Conservation (phyloP, 2,888 invertebrate species). For the Pseudococcus jackbeardsleyi region DNA sequence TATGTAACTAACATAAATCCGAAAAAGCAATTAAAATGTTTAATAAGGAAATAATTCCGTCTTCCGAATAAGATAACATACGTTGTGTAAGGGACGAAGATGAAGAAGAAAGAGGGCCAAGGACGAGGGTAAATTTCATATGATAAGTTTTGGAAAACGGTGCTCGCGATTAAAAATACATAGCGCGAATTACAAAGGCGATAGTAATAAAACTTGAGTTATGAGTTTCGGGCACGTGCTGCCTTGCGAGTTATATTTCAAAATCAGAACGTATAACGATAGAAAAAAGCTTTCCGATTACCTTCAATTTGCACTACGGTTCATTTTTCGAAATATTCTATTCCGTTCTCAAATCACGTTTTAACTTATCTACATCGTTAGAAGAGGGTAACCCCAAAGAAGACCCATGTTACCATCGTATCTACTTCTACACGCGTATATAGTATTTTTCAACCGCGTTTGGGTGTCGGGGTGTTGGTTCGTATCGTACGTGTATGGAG, state of each 20-base stretch:
- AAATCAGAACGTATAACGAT: conserved; percentile 45
- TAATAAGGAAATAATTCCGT: conserved; percentile 61
- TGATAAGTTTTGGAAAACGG: conserved; percentile 11
- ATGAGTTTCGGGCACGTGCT: conserved; percentile 39
- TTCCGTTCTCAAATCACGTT: conserved; percentile 58
- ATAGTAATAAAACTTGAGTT: conserved; percentile 51
- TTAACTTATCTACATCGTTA: conserved; percentile 57
- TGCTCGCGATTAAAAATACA: conserved; percentile 23
- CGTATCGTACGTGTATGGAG: too few species aligned
- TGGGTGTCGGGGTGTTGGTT: background rate
- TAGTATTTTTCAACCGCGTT: background rate
- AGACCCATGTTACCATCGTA: conserved; percentile 1
- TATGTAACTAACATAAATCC: conserved; percentile 52
- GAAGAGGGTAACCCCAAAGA: conserved; percentile 30
- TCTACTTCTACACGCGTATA: background rate
- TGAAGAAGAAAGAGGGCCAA: background rate
- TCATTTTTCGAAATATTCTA: conserved; percentile 59
- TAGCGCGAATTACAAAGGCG: conserved; percentile 44
- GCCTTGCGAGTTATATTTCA: conserved; percentile 33
- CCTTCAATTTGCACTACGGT: conserved; percentile 57
- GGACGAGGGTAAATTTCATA: background rate
- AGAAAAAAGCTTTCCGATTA: conserved; percentile 59
- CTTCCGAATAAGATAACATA: conserved; percentile 60
- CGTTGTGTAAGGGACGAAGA: background rate
- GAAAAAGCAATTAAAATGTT: conserved; percentile 62